Evolutionary conservation across 2,888 invertebrate species (phyloP).

Genomic region (Polylopha cassiicola): DNA sequence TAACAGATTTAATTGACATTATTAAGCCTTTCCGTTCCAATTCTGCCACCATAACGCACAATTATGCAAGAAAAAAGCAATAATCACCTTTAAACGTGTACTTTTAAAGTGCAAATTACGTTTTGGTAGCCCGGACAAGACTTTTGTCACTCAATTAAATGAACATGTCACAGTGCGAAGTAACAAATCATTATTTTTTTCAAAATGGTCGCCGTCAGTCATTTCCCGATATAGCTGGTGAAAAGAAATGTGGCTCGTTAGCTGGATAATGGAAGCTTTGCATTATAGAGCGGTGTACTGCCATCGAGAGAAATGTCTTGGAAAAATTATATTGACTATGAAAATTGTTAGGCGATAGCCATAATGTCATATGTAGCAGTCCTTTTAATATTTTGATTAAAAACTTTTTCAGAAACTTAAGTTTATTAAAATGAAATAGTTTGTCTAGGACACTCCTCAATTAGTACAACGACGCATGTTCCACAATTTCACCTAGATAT

Average conservation of each 20-base stretch:
- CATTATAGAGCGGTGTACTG: constrained; percentile 53
- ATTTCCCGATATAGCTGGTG: constrained; percentile 50
- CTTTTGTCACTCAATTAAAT: constrained; percentile 70
- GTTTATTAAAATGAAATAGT: no score
- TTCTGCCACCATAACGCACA: constrained; percentile 43
- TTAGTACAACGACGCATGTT: no score
- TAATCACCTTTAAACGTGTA: constrained; percentile 31
- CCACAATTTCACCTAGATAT: no score
- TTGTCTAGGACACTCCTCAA: no score
- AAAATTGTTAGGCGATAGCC: no score
- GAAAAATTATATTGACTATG: no score
- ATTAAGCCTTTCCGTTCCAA: constrained; percentile 53
- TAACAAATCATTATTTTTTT: constrained; percentile 74
- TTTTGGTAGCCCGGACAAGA: constrained; percentile 35
- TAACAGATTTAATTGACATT: constrained; percentile 65
- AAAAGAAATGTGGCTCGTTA: constrained; percentile 69
- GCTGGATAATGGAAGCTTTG: constrained; percentile 62
- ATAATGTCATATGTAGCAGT: no score
- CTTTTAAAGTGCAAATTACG: constrained; percentile 27
- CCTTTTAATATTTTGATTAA: no score
- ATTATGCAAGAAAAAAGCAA: constrained; percentile 19
- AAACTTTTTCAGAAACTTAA: no score
- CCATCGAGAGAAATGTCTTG: constrained; percentile 34
- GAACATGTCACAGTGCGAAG: constrained; percentile 50
- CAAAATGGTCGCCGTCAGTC: constrained; percentile 42